Conservation (phyloP, 2,797 vertebrate genomes). For the Labeo calbasu region DNA sequence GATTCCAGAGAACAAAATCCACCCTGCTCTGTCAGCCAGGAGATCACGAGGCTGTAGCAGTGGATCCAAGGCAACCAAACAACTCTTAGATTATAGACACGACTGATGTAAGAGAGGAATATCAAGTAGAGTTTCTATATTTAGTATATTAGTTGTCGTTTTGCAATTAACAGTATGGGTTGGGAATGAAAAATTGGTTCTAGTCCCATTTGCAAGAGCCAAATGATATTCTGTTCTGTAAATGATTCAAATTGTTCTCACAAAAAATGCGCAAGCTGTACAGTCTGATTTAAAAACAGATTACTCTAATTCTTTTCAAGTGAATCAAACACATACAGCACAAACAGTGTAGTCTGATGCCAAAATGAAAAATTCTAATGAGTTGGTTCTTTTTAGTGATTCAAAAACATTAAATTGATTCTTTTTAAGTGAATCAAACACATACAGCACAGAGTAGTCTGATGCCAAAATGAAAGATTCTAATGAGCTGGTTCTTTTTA, state of each 20-base stretch:
- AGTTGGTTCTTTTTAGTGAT: neutral
- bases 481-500: too few relatives aligned
- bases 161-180: neutral
- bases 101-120: constrained; percentile 21
- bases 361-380: neutral
- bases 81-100: constrained; percentile 5
- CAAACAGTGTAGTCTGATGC: neutral
- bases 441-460: too few relatives aligned
- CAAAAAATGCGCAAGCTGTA: neutral
- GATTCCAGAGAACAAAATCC: constrained; percentile 62
- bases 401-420: too few relatives aligned
- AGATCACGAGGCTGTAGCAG: constrained; percentile 54
- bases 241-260: neutral
- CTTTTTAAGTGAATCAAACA: too few relatives aligned
- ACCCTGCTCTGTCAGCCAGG: constrained; percentile 55
- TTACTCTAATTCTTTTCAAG: neutral
- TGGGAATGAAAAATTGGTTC: neutral
- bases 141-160: neutral
- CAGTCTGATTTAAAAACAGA: neutral
- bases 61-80: constrained; percentile 68
- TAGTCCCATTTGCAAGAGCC: neutral
- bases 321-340: neutral
- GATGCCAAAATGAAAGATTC: too few relatives aligned
- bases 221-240: neutral
- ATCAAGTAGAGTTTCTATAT: constrained; percentile 24